Percentiles rank a stretch among this genome's conserved stretches.
These are phyloP conservation scores for Phodopus roborovskii DNA, from an alignment of 2,113 vertebrate species.

Conservation along the genomic window DNA sequence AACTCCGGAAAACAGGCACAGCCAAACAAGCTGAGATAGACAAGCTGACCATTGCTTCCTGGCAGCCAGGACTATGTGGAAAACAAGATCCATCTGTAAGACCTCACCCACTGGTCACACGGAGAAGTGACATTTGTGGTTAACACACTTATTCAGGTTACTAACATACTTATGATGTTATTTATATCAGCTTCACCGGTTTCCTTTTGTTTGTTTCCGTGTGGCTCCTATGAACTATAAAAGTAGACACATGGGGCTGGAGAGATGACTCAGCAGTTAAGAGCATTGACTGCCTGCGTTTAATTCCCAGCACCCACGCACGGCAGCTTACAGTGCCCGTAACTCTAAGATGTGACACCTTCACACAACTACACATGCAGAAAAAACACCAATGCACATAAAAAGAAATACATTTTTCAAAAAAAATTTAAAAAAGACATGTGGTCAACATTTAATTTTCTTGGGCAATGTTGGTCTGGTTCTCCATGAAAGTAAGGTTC, in stretches of 20 bases:
- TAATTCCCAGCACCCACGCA: too few relatives aligned
- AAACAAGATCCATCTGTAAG: neutral
- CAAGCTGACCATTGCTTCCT: neutral
- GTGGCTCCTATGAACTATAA: neutral
- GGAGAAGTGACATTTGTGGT: neutral
- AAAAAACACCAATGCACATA: too few relatives aligned
- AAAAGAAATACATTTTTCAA: too few relatives aligned
- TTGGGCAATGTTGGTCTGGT: neutral
- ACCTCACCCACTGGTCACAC: fast-evolving
- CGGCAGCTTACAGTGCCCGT: too few relatives aligned
- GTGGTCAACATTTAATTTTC: neutral
- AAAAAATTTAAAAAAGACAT: neutral
- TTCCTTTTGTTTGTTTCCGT: neutral
- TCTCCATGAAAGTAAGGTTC: neutral
- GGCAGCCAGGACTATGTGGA: neutral
- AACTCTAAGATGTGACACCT: too few relatives aligned
- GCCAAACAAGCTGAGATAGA: neutral
- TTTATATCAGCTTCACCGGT: neutral
- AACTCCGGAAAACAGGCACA: neutral
- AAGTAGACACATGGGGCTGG: neutral
- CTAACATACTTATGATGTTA: neutral
- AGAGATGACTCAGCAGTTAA: too few relatives aligned
- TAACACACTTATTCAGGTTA: neutral
- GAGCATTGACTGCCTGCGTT: too few relatives aligned
- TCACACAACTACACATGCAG: too few relatives aligned